Conservation (phyloP, 2,888 invertebrate species). For the Hecatera dysodea region DNA sequence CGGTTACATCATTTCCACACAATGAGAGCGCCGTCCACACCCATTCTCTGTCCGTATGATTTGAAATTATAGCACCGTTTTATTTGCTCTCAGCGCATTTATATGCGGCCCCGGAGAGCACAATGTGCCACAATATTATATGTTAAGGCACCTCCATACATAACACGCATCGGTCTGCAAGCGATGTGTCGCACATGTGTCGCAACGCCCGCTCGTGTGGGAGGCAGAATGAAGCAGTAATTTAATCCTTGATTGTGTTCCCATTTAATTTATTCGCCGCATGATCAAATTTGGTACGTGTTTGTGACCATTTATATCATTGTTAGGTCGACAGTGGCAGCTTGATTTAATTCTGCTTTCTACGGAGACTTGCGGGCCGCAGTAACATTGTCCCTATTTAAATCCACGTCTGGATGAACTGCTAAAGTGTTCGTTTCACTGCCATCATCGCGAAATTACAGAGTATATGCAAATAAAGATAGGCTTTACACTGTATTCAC, state of each 20-base stretch:
- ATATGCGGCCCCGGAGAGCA: constrained; percentile 88
- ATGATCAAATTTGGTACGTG: constrained; percentile 89
- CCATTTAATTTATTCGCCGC: constrained; percentile 89
- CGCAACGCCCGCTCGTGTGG: constrained; percentile 84
- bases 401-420: constrained; percentile 58
- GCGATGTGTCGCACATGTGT: constrained; percentile 86
- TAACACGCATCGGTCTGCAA: constrained; percentile 74
- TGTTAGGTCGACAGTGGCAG: constrained; percentile 75
- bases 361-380: constrained; percentile 69
- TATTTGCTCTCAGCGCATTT: constrained; percentile 90
- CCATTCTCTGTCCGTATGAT: constrained; percentile 91
- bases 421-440: constrained; percentile 55
- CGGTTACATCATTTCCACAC: constrained; percentile 91
- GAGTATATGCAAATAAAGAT: constrained; percentile 67
- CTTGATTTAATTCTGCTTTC: constrained; percentile 78
- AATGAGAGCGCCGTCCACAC: constrained; percentile 91
- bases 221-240: constrained; percentile 88
- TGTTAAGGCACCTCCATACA: constrained; percentile 86
- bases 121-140: constrained; percentile 89
- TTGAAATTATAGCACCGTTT: constrained; percentile 91
- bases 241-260: constrained; percentile 90
- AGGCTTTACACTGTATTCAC: constrained; percentile 66
- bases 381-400: constrained; percentile 71
- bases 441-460: constrained; percentile 71
- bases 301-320: constrained; percentile 86